A percentile compares a stretch with the other conserved stretches of the same genome.
Evolutionary conservation across 1,140 invertebrate species (phyloP).

Genomic region (Habropoda laboriosa): DNA sequence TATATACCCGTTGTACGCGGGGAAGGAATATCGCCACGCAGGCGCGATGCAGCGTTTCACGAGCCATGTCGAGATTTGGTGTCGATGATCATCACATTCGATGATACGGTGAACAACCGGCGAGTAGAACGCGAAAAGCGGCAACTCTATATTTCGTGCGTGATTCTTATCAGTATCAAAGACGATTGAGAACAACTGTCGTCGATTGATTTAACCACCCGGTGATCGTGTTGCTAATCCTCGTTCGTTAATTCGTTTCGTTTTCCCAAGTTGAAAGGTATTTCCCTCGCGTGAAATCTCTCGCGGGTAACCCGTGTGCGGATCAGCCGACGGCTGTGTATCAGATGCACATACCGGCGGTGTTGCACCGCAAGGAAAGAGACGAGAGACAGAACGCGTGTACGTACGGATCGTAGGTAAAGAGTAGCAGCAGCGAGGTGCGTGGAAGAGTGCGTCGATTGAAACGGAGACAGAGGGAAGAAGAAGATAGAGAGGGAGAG

Average conservation of each 20-base stretch:
- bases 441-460: conserved; percentile 27
- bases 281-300: conserved; percentile 44
- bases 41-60: not conserved
- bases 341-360: conserved; percentile 47
- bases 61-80: not conserved
- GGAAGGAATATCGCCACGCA: conserved; percentile 13
- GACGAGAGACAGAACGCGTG: not conserved
- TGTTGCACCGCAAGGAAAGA: conserved; percentile 14
- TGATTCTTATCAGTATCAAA: conserved; percentile 7
- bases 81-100: conserved; percentile 20
- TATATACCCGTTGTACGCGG: no score
- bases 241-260: no score
- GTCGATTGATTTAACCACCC: not conserved
- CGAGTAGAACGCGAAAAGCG: not conserved
- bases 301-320: conserved; percentile 46
- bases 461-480: conserved; percentile 19
- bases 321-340: conserved; percentile 35
- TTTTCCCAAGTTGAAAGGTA: no score
- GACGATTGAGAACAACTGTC: not conserved
- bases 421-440: conserved; percentile 19
- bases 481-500: conserved; percentile 15
- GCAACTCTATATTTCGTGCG: not conserved
- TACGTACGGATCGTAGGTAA: conserved; percentile 26
- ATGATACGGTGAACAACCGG: not conserved
- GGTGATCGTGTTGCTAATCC: not conserved